These are phyloP conservation scores for Eurytoma adleriae DNA, from an alignment of 2,888 invertebrate species.

Conservation along the genomic window DNA sequence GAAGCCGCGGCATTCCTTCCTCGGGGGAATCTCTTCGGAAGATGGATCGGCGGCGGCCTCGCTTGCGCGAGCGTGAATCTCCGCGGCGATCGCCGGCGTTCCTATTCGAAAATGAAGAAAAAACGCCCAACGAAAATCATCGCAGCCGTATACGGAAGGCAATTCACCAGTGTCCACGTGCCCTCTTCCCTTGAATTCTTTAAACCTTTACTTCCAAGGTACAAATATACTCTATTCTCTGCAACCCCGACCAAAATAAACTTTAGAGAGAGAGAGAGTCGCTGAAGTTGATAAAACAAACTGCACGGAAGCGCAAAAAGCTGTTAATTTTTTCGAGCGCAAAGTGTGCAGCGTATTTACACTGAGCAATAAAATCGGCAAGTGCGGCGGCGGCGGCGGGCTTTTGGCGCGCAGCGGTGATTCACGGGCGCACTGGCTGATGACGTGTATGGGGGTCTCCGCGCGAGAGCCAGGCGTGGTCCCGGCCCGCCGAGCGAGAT, in stretches of 20 bases:
- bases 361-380: constrained; percentile 14
- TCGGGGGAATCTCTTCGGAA: neutral
- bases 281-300: neutral
- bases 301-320: neutral
- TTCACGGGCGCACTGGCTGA: constrained; percentile 6
- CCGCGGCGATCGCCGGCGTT: constrained; percentile 1
- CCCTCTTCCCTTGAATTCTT: too few species aligned
- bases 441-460: neutral
- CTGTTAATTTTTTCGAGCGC: too few species aligned
- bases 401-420: constrained; percentile 4
- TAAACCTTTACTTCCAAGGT: too few species aligned
- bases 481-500: too few species aligned
- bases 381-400: neutral
- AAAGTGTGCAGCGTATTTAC: neutral
- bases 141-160: neutral
- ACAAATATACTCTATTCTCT: too few species aligned
- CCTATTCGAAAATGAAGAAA: neutral
- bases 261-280: neutral
- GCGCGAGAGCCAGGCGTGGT: too few species aligned
- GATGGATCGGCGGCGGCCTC: neutral
- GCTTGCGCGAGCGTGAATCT: neutral
- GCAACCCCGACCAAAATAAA: too few species aligned
- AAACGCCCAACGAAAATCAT: neutral
- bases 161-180: neutral
- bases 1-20: constrained; percentile 10